Conservation (phyloP, 2,888 invertebrate species). For the Eupithecia exiguata region DNA sequence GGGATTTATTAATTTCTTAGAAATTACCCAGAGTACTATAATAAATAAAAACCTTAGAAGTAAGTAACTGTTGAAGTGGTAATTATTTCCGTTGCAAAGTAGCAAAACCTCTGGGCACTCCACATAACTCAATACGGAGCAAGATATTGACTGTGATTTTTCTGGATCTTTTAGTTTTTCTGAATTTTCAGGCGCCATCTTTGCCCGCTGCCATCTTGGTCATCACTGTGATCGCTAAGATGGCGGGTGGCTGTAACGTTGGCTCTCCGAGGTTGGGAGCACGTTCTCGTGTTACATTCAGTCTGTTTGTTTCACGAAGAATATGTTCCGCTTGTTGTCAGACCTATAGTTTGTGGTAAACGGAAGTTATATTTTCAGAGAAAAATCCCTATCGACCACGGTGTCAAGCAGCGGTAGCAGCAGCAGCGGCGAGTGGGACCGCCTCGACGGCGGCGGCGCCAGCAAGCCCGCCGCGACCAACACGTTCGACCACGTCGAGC, state of each 20-base stretch:
- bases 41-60: too few relatives aligned
- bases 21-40: too few relatives aligned
- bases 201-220: not conserved
- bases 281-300: not conserved
- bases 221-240: not conserved
- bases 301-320: not conserved
- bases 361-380: conserved; percentile 52
- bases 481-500: conserved; percentile 87
- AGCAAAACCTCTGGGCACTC: not conserved
- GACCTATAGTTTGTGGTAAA: not conserved
- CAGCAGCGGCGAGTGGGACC: conserved; percentile 73
- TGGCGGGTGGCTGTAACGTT: not conserved
- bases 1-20: too few relatives aligned
- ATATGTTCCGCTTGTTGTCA: not conserved
- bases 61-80: not conserved
- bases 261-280: not conserved
- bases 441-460: conserved; percentile 63
- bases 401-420: conserved; percentile 66
- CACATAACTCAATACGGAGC: not conserved
- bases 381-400: conserved; percentile 63
- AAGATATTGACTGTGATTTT: not conserved
- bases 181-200: too few relatives aligned
- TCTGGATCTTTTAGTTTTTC: too few relatives aligned
- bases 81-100: not conserved
- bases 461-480: conserved; percentile 51